phyloP scores from a whole-genome alignment of 2,888 invertebrate species.

The Drosophila maculinotata region DNA sequence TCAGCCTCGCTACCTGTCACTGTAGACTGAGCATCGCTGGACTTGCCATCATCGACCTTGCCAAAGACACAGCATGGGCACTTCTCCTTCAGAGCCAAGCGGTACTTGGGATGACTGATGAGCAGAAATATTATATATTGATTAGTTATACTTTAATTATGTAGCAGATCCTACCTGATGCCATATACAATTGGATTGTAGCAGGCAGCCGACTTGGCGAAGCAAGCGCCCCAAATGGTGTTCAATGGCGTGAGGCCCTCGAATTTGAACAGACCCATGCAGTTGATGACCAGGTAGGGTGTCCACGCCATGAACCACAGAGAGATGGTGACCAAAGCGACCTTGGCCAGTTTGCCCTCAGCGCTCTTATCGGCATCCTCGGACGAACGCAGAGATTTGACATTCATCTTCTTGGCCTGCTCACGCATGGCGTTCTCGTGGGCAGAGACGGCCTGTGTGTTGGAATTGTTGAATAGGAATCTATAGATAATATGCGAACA shows the following conservation, averaged over 20 bases:
- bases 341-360: constrained; percentile 94
- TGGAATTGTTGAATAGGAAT: too few relatives aligned
- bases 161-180: constrained; percentile 88
- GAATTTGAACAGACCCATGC: constrained; percentile 91
- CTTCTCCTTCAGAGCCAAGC: constrained; percentile 87
- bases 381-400: constrained; percentile 92
- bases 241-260: constrained; percentile 91
- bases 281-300: constrained; percentile 94
- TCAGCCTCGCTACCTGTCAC: constrained; percentile 83
- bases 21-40: constrained; percentile 83
- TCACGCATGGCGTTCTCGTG: constrained; percentile 95
- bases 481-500: too few relatives aligned
- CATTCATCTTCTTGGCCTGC: constrained; percentile 97
- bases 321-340: constrained; percentile 95
- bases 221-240: constrained; percentile 95
- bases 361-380: constrained; percentile 92
- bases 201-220: constrained; percentile 95
- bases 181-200: constrained; percentile 97
- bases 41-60: constrained; percentile 83
- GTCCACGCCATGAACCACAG: constrained; percentile 98
- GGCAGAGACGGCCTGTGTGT: constrained; percentile 69
- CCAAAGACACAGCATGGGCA: constrained; percentile 87
- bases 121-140: not conserved
- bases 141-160: too few relatives aligned
- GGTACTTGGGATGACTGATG: constrained; percentile 88